phyloP scores from a whole-genome alignment of 2,888 invertebrate species.

The Zaprionus bogoriensis region DNA sequence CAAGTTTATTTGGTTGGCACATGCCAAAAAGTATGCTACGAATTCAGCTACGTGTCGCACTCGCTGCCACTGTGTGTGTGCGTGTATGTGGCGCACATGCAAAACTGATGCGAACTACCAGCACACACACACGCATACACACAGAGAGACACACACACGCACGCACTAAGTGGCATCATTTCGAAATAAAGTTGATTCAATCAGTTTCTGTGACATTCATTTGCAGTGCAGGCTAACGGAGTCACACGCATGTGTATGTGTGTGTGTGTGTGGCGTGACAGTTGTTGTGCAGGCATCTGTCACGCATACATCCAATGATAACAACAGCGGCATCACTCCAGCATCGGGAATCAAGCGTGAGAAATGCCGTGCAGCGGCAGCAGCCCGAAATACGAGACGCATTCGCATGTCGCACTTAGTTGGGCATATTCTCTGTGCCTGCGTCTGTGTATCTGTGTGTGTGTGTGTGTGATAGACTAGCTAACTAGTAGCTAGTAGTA shows the following conservation, averaged over 20 bases:
- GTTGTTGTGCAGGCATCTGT: constrained; percentile 55
- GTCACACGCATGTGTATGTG: constrained; percentile 13
- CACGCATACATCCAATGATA: constrained; percentile 68
- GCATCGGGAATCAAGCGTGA: constrained; percentile 22
- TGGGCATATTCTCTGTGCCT: not conserved
- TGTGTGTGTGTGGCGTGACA: constrained; percentile 23
- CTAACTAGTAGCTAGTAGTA: not conserved
- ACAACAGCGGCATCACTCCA: constrained; percentile 38
- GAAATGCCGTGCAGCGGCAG: constrained; percentile 2
- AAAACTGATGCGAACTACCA: constrained; percentile 52
- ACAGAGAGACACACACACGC: constrained; percentile 6
- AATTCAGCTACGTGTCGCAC: constrained; percentile 37
- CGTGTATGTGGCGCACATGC: constrained; percentile 50
- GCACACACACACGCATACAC: constrained; percentile 14
- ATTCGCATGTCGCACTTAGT: constrained; percentile 6
- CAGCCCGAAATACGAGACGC: constrained; percentile 7
- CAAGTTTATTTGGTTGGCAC: constrained; percentile 77
- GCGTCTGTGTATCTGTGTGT: not conserved
- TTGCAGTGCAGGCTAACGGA: constrained; percentile 44
- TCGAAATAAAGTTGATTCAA: constrained; percentile 83
- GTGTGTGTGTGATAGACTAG: not conserved
- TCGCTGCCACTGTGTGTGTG: not conserved
- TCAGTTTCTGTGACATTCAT: constrained; percentile 67
- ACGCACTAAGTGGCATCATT: constrained; percentile 82
- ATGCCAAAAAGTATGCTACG: constrained; percentile 74